phyloP scores from a whole-genome alignment of 2,797 vertebrate genomes.

The Phataginus tricuspis region DNA sequence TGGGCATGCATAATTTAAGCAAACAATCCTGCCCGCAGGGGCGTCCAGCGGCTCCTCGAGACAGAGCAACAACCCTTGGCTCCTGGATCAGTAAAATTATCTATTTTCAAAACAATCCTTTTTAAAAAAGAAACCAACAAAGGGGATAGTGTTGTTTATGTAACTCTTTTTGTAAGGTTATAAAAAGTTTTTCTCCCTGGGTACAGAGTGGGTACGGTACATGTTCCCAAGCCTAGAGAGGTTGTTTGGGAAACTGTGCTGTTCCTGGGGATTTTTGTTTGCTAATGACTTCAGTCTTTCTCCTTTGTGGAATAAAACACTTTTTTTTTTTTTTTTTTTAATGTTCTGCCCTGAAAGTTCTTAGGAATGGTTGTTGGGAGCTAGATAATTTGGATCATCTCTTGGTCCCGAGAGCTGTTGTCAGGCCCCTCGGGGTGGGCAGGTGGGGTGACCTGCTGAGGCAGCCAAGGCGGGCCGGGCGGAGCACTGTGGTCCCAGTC shows the following conservation, averaged over 20 bases:
- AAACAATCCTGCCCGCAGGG: conserved; percentile 57
- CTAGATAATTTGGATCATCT: neutral
- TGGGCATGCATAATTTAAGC: conserved; percentile 33
- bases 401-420: neutral
- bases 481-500: rapidly evolving
- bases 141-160: conserved; percentile 77
- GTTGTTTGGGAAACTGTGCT: conserved; percentile 38
- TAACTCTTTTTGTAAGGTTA: conserved; percentile 76
- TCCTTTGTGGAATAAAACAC: neutral
- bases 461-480: neutral
- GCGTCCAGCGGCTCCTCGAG: conserved; percentile 36
- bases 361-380: conserved; percentile 18
- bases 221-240: conserved; percentile 43
- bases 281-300: conserved; percentile 69
- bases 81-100: conserved; percentile 50
- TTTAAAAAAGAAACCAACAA: conserved; percentile 61
- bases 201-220: conserved; percentile 55
- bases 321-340: neutral
- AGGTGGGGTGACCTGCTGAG: neutral
- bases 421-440: neutral
- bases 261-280: conserved; percentile 56
- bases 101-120: conserved; percentile 69
- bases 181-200: neutral
- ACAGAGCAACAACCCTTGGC: conserved; percentile 52
- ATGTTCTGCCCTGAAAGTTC: conserved; percentile 35